Evolutionary conservation across 2,797 vertebrate genomes (phyloP), one percentile per base, ranked within the genome.

Genomic region (Prunella strophiata): DNA sequence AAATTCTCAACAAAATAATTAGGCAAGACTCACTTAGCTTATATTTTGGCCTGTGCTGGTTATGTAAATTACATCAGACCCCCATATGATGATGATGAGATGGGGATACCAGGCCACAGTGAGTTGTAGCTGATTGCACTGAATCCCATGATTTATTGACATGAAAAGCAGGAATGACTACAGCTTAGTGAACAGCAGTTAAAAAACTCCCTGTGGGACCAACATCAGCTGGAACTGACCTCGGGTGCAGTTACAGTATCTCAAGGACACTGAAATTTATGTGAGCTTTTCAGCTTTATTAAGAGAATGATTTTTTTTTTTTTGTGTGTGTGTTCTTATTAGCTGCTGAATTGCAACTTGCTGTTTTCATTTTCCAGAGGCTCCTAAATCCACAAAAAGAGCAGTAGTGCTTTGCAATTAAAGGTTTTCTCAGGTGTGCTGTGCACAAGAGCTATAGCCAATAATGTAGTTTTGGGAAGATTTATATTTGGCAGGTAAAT

Each of bases 181-280:
- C 74, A 78, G 71, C 34, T 76, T 75, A 54, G 66, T 40, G 54
- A 92, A 71, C 1, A 52, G 48, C 36, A 80, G 65, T 57, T 78
- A 51, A 86, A 85, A 78, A 81, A 51, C 38, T 73, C 73, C 55
- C 51, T 18, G 36, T 58, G 76, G 63, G 67, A 93, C n/a, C 43
- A 93, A 7, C 43, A 79, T 52, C 55, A 77, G 59, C 29, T 63
- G 57, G 67, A 95, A 80, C 74, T 32, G 29, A 85, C 57, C 81
- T 92, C 0, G 0, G 22, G 16, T 59, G 36, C 57, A 88, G 63
- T 74, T 92, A 36, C 25, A 50, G 32, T 42, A 52, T 71, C 73
- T 78, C 73, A 94, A 90, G 70, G 62, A 86, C n/a, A 22, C 26
- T 63, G 85, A 84, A 78, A 91, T 85, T 72, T 62, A 75, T 77